Base-by-base conservation (phyloP, 2,888 invertebrate genomes). In the Leptura quadrifasciata region DNA sequence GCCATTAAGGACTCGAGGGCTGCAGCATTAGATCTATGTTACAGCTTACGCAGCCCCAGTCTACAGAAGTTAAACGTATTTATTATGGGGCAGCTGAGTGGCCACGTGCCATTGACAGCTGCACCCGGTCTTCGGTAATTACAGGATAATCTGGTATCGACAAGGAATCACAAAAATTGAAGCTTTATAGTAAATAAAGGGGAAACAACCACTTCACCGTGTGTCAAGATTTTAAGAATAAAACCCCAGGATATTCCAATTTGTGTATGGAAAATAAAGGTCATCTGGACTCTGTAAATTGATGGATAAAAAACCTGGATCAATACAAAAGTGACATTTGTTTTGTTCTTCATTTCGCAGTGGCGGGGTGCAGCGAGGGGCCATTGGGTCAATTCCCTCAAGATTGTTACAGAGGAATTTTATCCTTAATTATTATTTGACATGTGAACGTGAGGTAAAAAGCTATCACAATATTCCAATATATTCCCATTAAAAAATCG, bases 101-200 rank as follows among this genome's bases (percentile, higher is more conserved):
- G 58, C 54, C 69, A 47, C 69, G 69, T 69, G 69, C 39, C 58
- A 35, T n/a, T 58, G 58, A 69, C 69, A 69, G 69, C 69, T 69
- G 69, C 58, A 35, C 20, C 39, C 20, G n/a, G 47, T 20, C 52
- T 8, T 52, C 20, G 58, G 39, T 60, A 39, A 58, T 69, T 69
- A 69, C 31, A 10, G 12, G 69, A 24, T 58, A 52, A 65, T 65
- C 65, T 52, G 47, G 21, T 58, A 69, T 58, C 39, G 69, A 39
- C 58, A 39, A 69, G 69, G 39, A 58, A 69, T 47, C 69, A 47
- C 8, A 69, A 15, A 55, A 63, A 35, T 35, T 18, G 31, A 60
- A 31, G 24, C 35, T 39, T 18, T 31, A 27, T 17, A 35, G 68
- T 57, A 55, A 68, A 68, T 68, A 68, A 35, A 57, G 35, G 55